Evolutionary conservation across 2,888 invertebrate species (phyloP), one percentile per base, ranked within the genome.

Genomic region (Stenchaetothrips biformis): DNA sequence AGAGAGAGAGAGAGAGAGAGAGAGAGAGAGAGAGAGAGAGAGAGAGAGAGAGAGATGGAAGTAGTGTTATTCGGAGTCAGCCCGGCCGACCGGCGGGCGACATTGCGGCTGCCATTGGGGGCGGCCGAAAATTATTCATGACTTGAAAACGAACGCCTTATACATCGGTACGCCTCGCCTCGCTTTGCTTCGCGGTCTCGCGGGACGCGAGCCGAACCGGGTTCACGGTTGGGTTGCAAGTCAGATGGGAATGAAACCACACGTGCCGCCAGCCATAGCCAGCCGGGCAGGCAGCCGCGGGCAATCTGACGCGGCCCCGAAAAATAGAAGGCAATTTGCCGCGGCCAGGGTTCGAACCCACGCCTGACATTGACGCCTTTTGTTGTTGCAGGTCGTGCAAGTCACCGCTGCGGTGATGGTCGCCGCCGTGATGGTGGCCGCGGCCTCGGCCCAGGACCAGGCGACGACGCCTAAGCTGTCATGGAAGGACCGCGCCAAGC

Each of bases 401-500:
- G 53, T 53, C 53, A 18, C 53, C 53, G 53, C 53, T 11, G 67
- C 67, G 21, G 21, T 74, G 67, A 8, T 21, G 21, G 67, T 25
- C 67, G 67, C 25, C 25, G 21, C 25, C 25, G 67, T 25, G 21
- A 11, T 7, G 67, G 67, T 25, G 21, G 67, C 25, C 7, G 9
- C 25, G 25, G 13, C 59, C 6, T 25, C 6, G 21, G 67, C 67
- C 67, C 67, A 74, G 67, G 67, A 74, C 67, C 67, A 74, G 25
- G 37, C 37, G 37, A 74, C 67, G 21, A 74, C 67, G 67, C 9
- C 67, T 25, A 74, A 74, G 67, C 25, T 74, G 25, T 74, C 67
- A 1, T 74, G 67, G 67, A 74, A 74, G 67, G 67, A 74, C 21
- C 67, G 67, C 25, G 67, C 67, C 67, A 74, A 74, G 67, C 67